Base-by-base conservation (phyloP, 2,113 vertebrate genomes). In the Cyrtonyx montezumae region DNA sequence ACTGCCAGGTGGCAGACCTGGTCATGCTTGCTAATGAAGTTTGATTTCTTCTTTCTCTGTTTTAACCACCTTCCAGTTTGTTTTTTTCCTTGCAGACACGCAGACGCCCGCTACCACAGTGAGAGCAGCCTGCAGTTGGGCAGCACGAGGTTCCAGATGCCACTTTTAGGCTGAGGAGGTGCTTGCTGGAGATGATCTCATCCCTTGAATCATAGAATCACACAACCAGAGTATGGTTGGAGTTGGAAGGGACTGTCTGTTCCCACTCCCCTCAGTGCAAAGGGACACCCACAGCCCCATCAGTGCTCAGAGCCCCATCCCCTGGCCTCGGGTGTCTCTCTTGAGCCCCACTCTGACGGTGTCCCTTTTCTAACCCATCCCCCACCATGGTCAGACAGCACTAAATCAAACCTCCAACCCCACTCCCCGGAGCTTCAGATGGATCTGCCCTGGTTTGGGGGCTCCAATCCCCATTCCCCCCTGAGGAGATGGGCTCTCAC, bases 311-410 rank as follows among this genome's bases (percentile, higher is more conserved):
- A 17, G 51, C 51, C 51, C 51, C 51, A 17, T 53, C 8, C 26
- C 15, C 51, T 30, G 51, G 28, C 13, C 49, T 51, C 25, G 5
- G 25, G 49, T 51, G 26, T 15, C 51, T 17, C 51, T 17, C 36
- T n/a, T 56, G 46, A 71, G 53, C 6, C 48, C 23, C 19, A 0
- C 25, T 34, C 46, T 79, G 66, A 28, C 20, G 37, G 3, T 12
- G 10, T 34, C 28, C 23, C 68, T 6, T 48, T 53, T 11, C 22
- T 56, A 17, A 36, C 17, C 3, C 36, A 61, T 2, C 0, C 2
- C 2, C 23, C 58, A 34, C 21, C 2, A 0, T n/a, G 19, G 58
- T 7, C 21, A 53, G 65, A 61, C 22, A 56, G 49, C 15, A 0
- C 56, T 59, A 13, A 34, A 20, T 13, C 56, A 34, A 13, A n/a